Evolutionary conservation across 2,797 vertebrate genomes (phyloP), one percentile per base, ranked within the genome.

Genomic region (Loris lydekkerianus): DNA sequence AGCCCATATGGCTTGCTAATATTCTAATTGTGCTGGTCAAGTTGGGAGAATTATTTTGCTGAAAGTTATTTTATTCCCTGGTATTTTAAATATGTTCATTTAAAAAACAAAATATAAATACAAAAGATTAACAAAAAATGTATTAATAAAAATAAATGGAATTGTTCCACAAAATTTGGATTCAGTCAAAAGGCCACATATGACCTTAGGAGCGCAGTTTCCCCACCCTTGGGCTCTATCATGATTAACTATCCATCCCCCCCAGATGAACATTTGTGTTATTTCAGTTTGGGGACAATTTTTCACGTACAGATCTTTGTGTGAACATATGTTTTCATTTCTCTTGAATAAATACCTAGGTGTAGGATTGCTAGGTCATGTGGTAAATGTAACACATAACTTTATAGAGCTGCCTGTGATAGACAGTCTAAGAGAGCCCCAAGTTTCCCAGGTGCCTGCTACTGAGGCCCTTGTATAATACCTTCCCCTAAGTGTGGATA

Each of bases 301-400:
- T 86, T 96, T 58, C 63, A 37, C 53, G 29, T 61, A 31, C 1
- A 65, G 31, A 87, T 72, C 34, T 70, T 61, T 37, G 29, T 53
- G 34, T 86, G 78, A 29, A 69, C 8, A 29, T 58, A 65, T 63
- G 7, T 81, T 86, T 93, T 72, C 46, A 58, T 34, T 96, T 72
- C 61, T 96, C n/a, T 77, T 61, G 23, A 89, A 56, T 70, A 91
- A 88, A 91, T 56, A 73, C 9, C 58, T 73, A 88, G 25, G 72
- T 23, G 15, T 83, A 37, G 18, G 15, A 43, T 76, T 46, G 13
- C 78, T 27, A 11, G 21, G 13, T 86, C n/a, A 76, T 53, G 23
- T 53, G 20, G 53, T 83, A 86, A 83, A 77, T n/a, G 17, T 34
- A 93, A 86, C 11, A 53, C 27, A 76, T 63, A 91, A 86, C 14